These are phyloP conservation scores for Rhabdophis nuchalis DNA, from an alignment of 2,797 vertebrate species.

Conservation along the genomic window DNA sequence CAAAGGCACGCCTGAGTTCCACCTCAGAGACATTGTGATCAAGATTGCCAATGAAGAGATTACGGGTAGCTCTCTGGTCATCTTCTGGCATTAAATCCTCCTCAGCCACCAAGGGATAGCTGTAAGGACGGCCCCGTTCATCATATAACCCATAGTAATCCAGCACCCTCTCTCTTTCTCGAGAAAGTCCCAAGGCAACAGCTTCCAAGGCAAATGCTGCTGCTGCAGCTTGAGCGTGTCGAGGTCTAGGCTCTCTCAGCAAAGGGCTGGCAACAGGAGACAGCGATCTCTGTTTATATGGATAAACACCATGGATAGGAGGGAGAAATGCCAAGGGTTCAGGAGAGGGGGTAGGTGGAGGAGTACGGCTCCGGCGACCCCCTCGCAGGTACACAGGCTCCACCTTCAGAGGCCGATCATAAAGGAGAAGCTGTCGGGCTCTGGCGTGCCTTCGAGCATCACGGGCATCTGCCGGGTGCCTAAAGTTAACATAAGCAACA, in stretches of 20 bases:
- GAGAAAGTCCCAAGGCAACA: slow-evolving; percentile 74
- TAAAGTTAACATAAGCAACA: slow-evolving; percentile 93
- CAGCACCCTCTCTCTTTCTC: slow-evolving; percentile 85
- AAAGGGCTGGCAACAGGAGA: slow-evolving; percentile 82
- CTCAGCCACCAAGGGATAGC: slow-evolving; percentile 80
- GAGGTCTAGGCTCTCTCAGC: slow-evolving; percentile 79
- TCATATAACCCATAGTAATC: slow-evolving; percentile 92
- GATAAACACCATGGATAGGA: slow-evolving; percentile 81
- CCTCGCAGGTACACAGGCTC: slow-evolving; percentile 92
- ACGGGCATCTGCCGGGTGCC: slow-evolving; percentile 89
- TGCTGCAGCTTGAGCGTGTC: slow-evolving; percentile 80
- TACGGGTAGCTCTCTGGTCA: slow-evolving; percentile 92
- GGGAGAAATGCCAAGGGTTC: slow-evolving; percentile 75
- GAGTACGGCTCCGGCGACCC: slow-evolving; percentile 85
- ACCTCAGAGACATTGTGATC: slow-evolving; percentile 89
- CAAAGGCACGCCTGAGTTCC: slow-evolving; percentile 88
- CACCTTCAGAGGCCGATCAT: slow-evolving; percentile 88
- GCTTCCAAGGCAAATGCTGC: slow-evolving; percentile 80
- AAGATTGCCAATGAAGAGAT: slow-evolving; percentile 94
- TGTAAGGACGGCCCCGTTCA: slow-evolving; percentile 84
- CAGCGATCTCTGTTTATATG: slow-evolving; percentile 86
- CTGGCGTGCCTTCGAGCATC: slow-evolving; percentile 89
- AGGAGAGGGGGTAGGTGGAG: slow-evolving; percentile 83
- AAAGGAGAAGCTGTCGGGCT: slow-evolving; percentile 85
- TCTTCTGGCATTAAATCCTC: slow-evolving; percentile 95